Evolutionary conservation across 2,797 vertebrate genomes (phyloP).

Genomic region (Streptopelia turtur): DNA sequence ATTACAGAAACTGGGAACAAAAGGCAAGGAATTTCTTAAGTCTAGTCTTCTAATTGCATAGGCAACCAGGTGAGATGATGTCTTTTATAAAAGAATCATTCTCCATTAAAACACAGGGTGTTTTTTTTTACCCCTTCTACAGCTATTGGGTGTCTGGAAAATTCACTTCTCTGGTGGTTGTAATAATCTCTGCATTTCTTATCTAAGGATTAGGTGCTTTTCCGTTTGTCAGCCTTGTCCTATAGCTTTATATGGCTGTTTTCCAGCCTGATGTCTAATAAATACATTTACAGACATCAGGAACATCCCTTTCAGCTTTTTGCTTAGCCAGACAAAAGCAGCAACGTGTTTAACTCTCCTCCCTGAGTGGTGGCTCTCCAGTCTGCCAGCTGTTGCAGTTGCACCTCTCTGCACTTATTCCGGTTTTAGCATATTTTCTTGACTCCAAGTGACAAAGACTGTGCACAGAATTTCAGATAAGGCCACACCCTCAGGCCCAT

Average conservation of each 20-base stretch:
- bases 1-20: slow-evolving; percentile 18
- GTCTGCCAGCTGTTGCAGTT: not conserved
- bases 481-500: not conserved
- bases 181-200: not conserved
- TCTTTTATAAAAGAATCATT: not conserved
- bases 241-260: not conserved
- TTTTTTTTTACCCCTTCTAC: not conserved
- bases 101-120: not conserved
- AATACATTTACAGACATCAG: slow-evolving; percentile 17
- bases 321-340: slow-evolving; percentile 19
- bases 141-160: not conserved
- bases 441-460: not conserved
- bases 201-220: not conserved
- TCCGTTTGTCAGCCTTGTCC: not conserved
- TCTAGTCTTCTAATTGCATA: not conserved
- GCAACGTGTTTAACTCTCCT: not conserved
- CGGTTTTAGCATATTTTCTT: not conserved
- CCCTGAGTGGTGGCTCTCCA: not conserved
- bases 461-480: not conserved
- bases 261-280: not conserved
- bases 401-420: not conserved
- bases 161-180: not conserved
- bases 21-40: not conserved
- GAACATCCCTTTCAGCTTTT: not conserved
- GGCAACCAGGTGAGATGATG: not conserved